Evolutionary conservation across 2,888 invertebrate species (phyloP), one percentile per base, ranked within the genome.

Genomic region (Seira sanloemensis): DNA sequence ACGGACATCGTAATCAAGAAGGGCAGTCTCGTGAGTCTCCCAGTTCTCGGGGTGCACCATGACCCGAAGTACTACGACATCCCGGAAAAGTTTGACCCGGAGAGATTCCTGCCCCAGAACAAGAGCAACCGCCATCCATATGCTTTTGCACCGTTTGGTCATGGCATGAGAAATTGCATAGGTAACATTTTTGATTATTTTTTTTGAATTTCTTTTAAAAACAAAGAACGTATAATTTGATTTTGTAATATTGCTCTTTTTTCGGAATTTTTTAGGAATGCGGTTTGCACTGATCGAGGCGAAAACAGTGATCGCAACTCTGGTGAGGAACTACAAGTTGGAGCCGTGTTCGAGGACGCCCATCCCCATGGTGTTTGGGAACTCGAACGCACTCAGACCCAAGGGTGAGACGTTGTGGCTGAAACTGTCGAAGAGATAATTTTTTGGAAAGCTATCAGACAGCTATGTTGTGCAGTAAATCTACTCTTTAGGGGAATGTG

Each of bases 251-350:
- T 16, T 46, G 1, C 24, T 19, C 12, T 16, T 2, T 37, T 46
- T 66, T 66, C 27, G 5, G 16, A 68, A 5, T 12, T 18, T 50
- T 18, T 5, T 25, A 78, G 93, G 93, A 80, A 90, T 92, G 86
- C 90, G 93, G 71, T 93, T 93, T 88, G 93, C 93, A 0, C 91
- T 93, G 91, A 91, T 92, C 88, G 92, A 93, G 66, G 92, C 92
- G 0, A 93, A 93, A 90, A 87, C 90, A 67, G 92, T 92, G 0
- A 91, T 93, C 91, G 92, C 92, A 0, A 90, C 91, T 27, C 90
- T 93, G 0, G 86, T 93, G 84, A 91, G 91, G 89, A 92, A 92
- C 84, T 93, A 92, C 88, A 91, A 91, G 78, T 91, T 93, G 86
- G 90, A 91, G 5, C 84, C 89, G 0, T 91, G 92, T 76, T 86